A percentile compares a stretch with the other conserved stretches of the same genome.
Conservation (phyloP, 2,797 vertebrate species). For the Apogon hyalosoma region DNA sequence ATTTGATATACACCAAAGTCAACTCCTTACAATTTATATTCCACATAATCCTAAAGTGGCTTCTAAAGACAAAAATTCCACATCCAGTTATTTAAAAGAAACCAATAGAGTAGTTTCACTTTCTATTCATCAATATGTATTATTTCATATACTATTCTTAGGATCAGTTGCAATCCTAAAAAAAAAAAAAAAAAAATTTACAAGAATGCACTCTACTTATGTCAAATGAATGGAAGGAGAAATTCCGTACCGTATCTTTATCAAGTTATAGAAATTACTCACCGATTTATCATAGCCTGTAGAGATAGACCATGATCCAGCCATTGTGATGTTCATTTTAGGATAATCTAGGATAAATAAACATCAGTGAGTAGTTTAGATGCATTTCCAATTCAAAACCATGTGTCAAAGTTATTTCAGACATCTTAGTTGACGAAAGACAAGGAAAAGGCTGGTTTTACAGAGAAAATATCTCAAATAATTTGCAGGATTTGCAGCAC, state of each 20-base stretch:
- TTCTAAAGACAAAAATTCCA: slow-evolving; percentile 58
- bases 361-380: slow-evolving; percentile 8
- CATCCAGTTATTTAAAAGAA: slow-evolving; percentile 24
- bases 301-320: slow-evolving; percentile 84
- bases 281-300: slow-evolving; percentile 72
- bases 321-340: slow-evolving; percentile 82
- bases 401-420: background rate
- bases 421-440: too few relatives aligned
- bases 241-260: background rate
- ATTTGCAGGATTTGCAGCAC: too few relatives aligned
- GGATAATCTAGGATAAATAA: slow-evolving; percentile 62
- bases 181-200: too few relatives aligned
- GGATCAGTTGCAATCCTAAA: too few relatives aligned
- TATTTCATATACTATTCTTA: too few relatives aligned
- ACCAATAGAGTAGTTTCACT: too few relatives aligned
- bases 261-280: slow-evolving; percentile 57
- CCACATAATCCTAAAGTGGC: slow-evolving; percentile 38
- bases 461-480: too few relatives aligned
- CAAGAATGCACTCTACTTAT: too few relatives aligned
- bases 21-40: slow-evolving; percentile 52
- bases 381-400: background rate
- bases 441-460: too few relatives aligned
- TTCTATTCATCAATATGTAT: too few relatives aligned
- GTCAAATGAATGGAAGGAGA: background rate
- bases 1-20: slow-evolving; percentile 45